Conservation (phyloP, 2,888 invertebrate genomes). For the Malthinus seriepunctatus region DNA sequence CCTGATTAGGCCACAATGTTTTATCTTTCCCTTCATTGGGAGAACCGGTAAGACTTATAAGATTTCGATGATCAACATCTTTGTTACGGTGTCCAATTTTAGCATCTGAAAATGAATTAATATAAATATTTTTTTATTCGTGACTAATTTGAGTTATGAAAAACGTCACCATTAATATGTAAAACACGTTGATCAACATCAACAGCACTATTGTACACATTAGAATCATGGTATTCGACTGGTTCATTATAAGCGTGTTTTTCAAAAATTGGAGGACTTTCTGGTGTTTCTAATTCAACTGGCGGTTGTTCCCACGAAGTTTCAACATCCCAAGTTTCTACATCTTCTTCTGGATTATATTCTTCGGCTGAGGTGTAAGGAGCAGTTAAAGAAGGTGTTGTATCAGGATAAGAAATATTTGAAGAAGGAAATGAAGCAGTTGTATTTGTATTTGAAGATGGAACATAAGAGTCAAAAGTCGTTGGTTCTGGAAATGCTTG, state of each 20-base stretch:
- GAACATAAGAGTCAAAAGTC: background rate
- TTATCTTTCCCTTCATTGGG: constrained; percentile 49
- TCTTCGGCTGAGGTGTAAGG: constrained; percentile 45
- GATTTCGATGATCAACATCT: constrained; percentile 82
- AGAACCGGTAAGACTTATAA: constrained; percentile 81
- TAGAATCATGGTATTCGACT: constrained; percentile 65
- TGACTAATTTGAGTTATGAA: background rate
- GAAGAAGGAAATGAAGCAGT: constrained; percentile 5
- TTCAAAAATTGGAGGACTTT: constrained; percentile 69
- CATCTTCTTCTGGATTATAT: constrained; percentile 55
- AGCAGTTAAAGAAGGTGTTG: constrained; percentile 17
- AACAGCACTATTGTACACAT: constrained; percentile 38
- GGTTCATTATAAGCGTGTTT: constrained; percentile 62
- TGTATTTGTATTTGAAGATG: background rate
- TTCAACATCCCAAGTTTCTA: constrained; percentile 54
- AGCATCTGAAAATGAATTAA: constrained; percentile 14
- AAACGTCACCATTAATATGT: background rate
- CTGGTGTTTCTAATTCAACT: constrained; percentile 60
- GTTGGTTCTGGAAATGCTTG: background rate
- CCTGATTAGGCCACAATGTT: constrained; percentile 33
- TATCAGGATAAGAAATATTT: constrained; percentile 12
- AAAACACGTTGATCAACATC: constrained; percentile 65
- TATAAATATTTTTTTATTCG: background rate
- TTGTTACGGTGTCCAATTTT: constrained; percentile 47
- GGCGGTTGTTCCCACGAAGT: constrained; percentile 48